Conservation (phyloP, 1,140 invertebrate species). For the Drosophila murphyi region DNA sequence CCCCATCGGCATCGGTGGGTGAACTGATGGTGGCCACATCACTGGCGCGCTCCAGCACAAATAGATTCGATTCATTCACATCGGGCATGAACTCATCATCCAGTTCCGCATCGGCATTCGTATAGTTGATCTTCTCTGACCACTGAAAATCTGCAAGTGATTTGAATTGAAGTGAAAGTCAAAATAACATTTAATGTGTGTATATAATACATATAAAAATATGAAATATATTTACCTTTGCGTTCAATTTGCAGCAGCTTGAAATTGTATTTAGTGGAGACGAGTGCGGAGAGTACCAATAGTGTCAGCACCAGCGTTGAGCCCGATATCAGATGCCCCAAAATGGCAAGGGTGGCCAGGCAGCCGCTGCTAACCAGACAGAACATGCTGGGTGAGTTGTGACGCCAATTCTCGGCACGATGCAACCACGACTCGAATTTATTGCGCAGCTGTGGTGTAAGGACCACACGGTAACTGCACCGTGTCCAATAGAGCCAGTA, state of each 20-base stretch:
- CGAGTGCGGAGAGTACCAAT: conserved; percentile 63
- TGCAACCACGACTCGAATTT: conserved; percentile 51
- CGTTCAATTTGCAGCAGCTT: conserved; percentile 71
- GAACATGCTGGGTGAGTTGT: conserved; percentile 68
- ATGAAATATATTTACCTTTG: conserved; percentile 49
- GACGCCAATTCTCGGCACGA: conserved; percentile 52
- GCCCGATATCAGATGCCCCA: conserved; percentile 76
- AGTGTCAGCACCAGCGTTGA: conserved; percentile 66
- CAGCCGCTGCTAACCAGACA: conserved; percentile 62
- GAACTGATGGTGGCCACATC: conserved; percentile 77
- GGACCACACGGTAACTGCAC: conserved; percentile 69
- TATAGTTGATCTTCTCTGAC: conserved; percentile 69
- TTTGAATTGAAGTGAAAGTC: background rate
- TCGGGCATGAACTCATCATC: conserved; percentile 83
- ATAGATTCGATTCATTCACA: conserved; percentile 79
- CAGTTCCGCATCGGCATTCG: conserved; percentile 59
- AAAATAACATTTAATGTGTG: background rate
- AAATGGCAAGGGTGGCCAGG: conserved; percentile 62
- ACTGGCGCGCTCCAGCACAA: conserved; percentile 74
- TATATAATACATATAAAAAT: no score
- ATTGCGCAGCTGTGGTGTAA: conserved; percentile 65
- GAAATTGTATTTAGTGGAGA: conserved; percentile 76
- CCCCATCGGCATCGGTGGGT: conserved; percentile 55
- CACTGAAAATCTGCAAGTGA: conserved; percentile 63
- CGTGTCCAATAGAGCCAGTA: conserved; percentile 80